Evolutionary conservation across 2,888 invertebrate genomes (phyloP).

Genomic region (Amphipoea lucens): DNA sequence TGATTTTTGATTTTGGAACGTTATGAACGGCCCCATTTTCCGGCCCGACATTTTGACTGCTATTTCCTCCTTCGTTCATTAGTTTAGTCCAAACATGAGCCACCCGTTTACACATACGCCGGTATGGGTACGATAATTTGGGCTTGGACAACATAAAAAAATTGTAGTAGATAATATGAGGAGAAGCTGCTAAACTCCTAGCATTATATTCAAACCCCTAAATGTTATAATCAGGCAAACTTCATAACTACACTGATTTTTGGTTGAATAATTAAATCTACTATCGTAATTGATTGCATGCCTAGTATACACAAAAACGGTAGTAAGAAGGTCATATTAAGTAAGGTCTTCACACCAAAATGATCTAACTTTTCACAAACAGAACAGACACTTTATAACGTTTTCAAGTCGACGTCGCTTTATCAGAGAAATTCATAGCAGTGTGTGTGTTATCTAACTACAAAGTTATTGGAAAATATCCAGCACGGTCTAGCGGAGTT

Average conservation of each 20-base stretch:
- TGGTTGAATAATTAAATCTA: neutral
- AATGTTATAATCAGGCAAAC: neutral
- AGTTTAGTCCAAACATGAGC: neutral
- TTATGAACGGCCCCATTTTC: neutral
- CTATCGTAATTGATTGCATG: neutral
- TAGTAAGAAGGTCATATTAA: neutral
- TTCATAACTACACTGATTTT: neutral
- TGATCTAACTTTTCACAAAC: neutral
- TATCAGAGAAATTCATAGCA: neutral
- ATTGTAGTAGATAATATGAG: neutral
- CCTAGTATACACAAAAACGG: neutral
- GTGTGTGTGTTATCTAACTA: neutral
- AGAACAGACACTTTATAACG: neutral
- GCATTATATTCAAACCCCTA: neutral
- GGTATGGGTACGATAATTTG: neutral
- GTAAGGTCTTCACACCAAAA: neutral
- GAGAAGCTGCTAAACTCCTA: too few relatives aligned
- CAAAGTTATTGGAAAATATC: constrained; percentile 21
- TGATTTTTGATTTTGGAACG: neutral
- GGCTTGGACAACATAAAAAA: neutral
- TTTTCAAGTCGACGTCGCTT: neutral
- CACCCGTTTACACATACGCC: neutral
- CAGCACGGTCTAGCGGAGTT: neutral
- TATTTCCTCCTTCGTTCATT: neutral
- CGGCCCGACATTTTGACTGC: neutral